Evolutionary conservation across 2,797 vertebrate species (phyloP).

Genomic region (Channa striata): DNA sequence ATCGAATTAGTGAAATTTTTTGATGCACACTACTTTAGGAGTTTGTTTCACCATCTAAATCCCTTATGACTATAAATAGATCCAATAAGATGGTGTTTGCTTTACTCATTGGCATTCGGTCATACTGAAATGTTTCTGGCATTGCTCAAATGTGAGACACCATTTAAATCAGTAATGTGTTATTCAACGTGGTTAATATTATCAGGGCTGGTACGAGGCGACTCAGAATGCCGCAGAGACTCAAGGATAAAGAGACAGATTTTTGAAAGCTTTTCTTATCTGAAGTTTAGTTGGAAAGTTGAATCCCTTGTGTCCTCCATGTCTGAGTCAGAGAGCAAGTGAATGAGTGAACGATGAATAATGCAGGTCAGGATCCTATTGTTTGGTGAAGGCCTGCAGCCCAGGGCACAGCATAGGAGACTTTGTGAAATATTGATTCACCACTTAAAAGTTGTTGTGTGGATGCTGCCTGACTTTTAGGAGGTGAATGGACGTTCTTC

Average conservation of each 20-base stretch:
- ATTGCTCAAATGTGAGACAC: neutral
- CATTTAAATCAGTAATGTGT: constrained; percentile 49
- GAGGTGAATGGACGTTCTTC: constrained; percentile 21
- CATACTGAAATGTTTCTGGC: neutral
- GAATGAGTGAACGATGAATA: constrained; percentile 77
- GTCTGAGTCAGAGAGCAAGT: constrained; percentile 49
- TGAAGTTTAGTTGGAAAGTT: constrained; percentile 68
- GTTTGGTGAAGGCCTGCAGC: constrained; percentile 65
- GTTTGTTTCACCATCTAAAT: neutral
- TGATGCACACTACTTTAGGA: neutral
- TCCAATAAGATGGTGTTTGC: constrained; percentile 8
- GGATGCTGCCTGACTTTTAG: constrained; percentile 42
- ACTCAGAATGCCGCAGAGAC: constrained; percentile 40
- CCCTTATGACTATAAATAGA: neutral
- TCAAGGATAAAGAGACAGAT: constrained; percentile 31
- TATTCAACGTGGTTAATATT: constrained; percentile 60
- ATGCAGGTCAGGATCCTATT: constrained; percentile 77
- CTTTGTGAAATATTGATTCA: constrained; percentile 80
- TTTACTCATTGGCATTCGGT: constrained; percentile 24
- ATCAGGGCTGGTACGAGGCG: constrained; percentile 32
- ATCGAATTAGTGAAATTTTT: neutral
- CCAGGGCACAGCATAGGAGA: constrained; percentile 41
- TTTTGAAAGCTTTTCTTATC: constrained; percentile 58
- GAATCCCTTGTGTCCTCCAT: constrained; percentile 46
- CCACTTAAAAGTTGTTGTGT: constrained; percentile 71